Percentiles rank a stretch among this genome's conserved stretches.
Evolutionary conservation across 1,140 invertebrate genomes (phyloP).

Genomic region (Achroia grisella): DNA sequence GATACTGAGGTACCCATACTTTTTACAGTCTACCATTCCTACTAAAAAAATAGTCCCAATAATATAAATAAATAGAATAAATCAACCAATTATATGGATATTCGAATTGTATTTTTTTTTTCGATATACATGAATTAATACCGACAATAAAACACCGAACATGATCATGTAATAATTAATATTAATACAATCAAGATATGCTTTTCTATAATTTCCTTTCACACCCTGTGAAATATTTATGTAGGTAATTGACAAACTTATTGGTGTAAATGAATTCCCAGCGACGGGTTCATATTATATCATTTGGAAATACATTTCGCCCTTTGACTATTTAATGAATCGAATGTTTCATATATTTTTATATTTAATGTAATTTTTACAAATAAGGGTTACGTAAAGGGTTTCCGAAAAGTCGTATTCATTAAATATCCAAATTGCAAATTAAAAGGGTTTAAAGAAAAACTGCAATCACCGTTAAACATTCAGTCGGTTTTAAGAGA

Average conservation of each 20-base stretch:
- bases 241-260: constrained; percentile 65
- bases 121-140: background rate
- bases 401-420: background rate
- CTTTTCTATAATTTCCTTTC: constrained; percentile 49
- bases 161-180: too few species aligned
- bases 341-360: too few species aligned
- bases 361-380: too few species aligned
- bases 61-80: too few species aligned
- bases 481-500: too few species aligned
- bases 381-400: background rate
- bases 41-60: too few species aligned
- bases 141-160: constrained; percentile 4
- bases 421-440: constrained; percentile 13
- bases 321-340: constrained; percentile 16
- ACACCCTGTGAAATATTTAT: constrained; percentile 64
- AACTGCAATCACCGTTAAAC: too few species aligned
- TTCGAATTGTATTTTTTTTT: too few species aligned
- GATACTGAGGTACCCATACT: too few species aligned
- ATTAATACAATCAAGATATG: constrained; percentile 47
- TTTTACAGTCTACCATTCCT: too few species aligned
- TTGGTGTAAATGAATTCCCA: constrained; percentile 49
- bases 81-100: too few species aligned
- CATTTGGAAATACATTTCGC: constrained; percentile 11
- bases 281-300: constrained; percentile 15
- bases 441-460: background rate